Base-by-base conservation (phyloP, 2,888 invertebrate species). In the Candidula unifasciata region DNA sequence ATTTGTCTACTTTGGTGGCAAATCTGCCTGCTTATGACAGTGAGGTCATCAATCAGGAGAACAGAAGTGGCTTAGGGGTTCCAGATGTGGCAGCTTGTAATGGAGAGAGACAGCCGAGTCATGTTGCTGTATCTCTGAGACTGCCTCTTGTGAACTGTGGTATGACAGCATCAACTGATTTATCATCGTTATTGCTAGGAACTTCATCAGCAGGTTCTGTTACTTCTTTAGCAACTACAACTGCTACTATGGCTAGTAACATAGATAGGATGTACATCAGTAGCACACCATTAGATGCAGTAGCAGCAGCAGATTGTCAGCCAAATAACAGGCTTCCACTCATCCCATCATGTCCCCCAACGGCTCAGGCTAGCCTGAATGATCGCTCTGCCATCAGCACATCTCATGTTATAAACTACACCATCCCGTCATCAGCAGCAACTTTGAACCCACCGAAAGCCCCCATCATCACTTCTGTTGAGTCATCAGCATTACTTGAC, bases 41-140 rank as follows among this genome's bases (percentile, higher is more conserved):
- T 35, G 16, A 77, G 18, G 57, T 84, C 57, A 71, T 84, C 3
- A 66, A 13, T 27, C 44, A 69, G 30, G 24, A n/a, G 30, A 16
- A 52, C 54, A 69, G 68, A 27, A 60, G 73, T 21, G 24, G 6
- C 24, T n/a, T 35, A 21, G 71, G 76, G 54, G 33, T 82, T 18
- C 30, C 76, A 37, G 37, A 66, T 21, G 33, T 66, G 24, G 66
- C 82, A 52, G 74, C 82, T 37, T 66, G 64, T 16, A 33, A 30
- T 52, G 82, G 76, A 13, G 76, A 74, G 8, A 35, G 74, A 33
- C 82, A 82, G 68, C 33, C 60, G 37, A 30, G 73, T n/a, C 60
- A 73, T 18, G 69, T 81, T 24, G 71, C 80, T 21, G 18, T 37
- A 8, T 64, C 79, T 1, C 27, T 79, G 16, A 35, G 79, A 21